Base-by-base conservation (phyloP, 2,888 invertebrate genomes). In the Meganola albula region DNA sequence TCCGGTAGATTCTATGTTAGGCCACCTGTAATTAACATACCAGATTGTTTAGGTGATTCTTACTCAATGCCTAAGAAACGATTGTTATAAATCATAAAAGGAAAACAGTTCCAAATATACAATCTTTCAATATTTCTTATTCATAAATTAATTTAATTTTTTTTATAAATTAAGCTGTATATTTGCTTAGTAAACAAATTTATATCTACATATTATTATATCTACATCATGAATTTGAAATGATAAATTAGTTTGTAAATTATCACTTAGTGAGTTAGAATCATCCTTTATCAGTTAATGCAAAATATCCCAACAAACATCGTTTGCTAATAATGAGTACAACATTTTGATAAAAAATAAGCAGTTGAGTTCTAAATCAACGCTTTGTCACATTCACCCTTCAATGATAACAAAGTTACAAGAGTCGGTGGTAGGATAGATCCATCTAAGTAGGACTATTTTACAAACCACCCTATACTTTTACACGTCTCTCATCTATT, bases 1-100 rank as follows among this genome's bases (percentile, higher is more conserved):
- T 10, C 8, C 5, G 48, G 53, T 22, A 40, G 49, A 10, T 51
- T 53, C 32, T 32, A 22, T 12, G 53, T 53, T 1, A 43, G 28
- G 8, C 16, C 39, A 14, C 39, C 43, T 1, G 10, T 38, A 16
- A 29, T 13, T 0, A 28, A 27, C 10, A 9, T 12, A 0, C 24
- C 31, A 0, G 31, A 36, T 4, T 34, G 28, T 36, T 21, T 50
- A 6, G 51, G 54, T 2, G 48, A 53, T 12, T 34, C 45, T 1
- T 53, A 37, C n/a, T 9, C 12, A 4, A 7, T 45, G 27, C 48
- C 55, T 5, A 52, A 43, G 20, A 27, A n/a, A 8, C 21, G 34
- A 3, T 20, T 38, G 2, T 4, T 34, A 1, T 24, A 13, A 26
- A 4, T 35, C 11, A 32, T 35, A 21, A 16, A 12, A 11, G 4